Evolutionary conservation across 2,888 invertebrate species (phyloP).

Genomic region (Erebia ligea): DNA sequence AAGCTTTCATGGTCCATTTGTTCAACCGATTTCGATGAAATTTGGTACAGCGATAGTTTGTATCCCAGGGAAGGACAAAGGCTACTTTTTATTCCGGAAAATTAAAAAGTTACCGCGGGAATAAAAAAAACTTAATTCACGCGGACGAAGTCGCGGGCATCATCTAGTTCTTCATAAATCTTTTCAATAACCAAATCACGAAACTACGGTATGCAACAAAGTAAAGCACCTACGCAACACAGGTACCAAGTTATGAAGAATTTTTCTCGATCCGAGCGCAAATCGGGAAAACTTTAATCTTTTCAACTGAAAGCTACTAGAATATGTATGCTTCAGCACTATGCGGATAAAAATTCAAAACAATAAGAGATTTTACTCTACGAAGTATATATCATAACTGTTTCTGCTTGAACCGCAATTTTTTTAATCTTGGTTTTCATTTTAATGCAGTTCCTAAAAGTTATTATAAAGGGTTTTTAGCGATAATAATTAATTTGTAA

Average conservation of each 20-base stretch:
- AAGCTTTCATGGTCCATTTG: no score
- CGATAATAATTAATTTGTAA: no score
- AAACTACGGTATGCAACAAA: constrained; percentile 17
- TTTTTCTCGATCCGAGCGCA: constrained; percentile 42
- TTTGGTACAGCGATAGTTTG: no score
- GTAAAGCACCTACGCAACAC: constrained; percentile 7
- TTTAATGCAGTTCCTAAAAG: not conserved
- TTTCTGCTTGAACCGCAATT: not conserved
- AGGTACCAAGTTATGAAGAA: constrained; percentile 11
- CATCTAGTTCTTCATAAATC: not conserved
- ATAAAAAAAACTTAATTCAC: no score
- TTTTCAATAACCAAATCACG: not conserved
- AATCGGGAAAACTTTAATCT: constrained; percentile 49
- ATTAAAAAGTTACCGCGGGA: no score
- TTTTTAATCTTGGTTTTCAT: not conserved
- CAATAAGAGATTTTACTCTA: constrained; percentile 49
- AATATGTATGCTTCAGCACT: constrained; percentile 58
- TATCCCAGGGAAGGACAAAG: no score
- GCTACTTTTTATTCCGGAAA: no score
- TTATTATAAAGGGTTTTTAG: no score
- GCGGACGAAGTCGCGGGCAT: no score
- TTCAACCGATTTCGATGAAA: no score
- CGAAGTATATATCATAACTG: constrained; percentile 22
- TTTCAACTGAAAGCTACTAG: constrained; percentile 54
- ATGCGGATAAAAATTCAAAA: constrained; percentile 51